These are phyloP conservation scores for Drosophila orena DNA, from an alignment of 1,140 invertebrate genomes.

Conservation along the genomic window DNA sequence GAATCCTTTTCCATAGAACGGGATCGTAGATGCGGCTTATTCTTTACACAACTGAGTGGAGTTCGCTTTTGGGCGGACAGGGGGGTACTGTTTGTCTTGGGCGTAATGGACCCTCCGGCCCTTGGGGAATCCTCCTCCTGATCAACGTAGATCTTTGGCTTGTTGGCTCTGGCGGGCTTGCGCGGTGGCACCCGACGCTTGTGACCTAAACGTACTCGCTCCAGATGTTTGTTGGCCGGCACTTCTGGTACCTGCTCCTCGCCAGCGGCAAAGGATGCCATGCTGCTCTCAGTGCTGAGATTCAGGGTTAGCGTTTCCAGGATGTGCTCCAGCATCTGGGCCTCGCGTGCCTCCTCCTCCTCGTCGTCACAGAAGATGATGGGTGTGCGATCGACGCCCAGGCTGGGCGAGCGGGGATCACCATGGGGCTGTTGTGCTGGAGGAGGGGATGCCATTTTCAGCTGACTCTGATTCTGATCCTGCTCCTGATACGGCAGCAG, in stretches of 20 bases:
- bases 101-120: neutral
- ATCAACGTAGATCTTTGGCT: constrained; percentile 69
- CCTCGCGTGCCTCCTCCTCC: constrained; percentile 64
- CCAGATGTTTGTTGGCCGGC: constrained; percentile 73
- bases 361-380: constrained; percentile 84
- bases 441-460: neutral
- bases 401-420: constrained; percentile 85
- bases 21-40: constrained; percentile 65
- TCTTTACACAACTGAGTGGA: constrained; percentile 71
- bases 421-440: neutral
- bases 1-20: constrained; percentile 64
- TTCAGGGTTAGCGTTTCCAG: constrained; percentile 73
- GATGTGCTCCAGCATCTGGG: constrained; percentile 75
- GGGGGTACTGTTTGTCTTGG: constrained; percentile 29
- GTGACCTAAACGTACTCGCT: constrained; percentile 68
- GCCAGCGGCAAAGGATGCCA: constrained; percentile 57
- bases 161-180: constrained; percentile 59
- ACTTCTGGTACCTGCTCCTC: constrained; percentile 22
- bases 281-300: constrained; percentile 64
- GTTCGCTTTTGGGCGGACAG: constrained; percentile 51
- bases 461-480: constrained; percentile 14
- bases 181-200: constrained; percentile 60
- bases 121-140: constrained; percentile 38
- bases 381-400: constrained; percentile 85
- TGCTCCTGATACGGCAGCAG: constrained; percentile 8